These are phyloP conservation scores for Augochlora pura DNA, from an alignment of 1,140 invertebrate species.

Conservation along the genomic window DNA sequence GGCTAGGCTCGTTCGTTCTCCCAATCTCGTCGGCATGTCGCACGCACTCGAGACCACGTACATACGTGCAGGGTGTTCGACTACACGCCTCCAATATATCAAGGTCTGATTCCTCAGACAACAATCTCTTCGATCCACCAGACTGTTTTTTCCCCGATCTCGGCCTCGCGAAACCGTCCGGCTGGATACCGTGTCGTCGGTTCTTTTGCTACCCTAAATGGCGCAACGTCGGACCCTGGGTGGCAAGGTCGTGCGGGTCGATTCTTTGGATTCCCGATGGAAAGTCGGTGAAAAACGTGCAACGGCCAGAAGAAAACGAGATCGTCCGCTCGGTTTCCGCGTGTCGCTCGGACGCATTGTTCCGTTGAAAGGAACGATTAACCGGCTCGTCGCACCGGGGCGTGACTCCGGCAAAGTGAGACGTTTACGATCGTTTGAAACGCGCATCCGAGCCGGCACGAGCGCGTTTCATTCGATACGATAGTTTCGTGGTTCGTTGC, in stretches of 20 bases:
- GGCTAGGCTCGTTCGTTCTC: slow-evolving; percentile 36
- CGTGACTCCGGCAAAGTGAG: slow-evolving; percentile 71
- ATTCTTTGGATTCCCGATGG: too few relatives aligned
- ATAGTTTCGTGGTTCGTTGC: slow-evolving; percentile 51
- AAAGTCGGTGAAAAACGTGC: too few relatives aligned
- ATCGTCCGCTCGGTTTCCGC: neutral
- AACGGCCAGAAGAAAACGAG: too few relatives aligned
- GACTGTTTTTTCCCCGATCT: too few relatives aligned
- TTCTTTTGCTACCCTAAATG: too few relatives aligned
- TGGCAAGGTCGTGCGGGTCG: too few relatives aligned
- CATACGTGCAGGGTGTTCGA: neutral
- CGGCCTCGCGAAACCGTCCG: too few relatives aligned
- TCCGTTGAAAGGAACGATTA: slow-evolving; percentile 65
- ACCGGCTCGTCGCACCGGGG: slow-evolving; percentile 66
- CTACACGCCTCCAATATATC: too few relatives aligned
- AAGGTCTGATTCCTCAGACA: too few relatives aligned
- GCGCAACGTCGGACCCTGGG: too few relatives aligned
- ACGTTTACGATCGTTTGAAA: slow-evolving; percentile 66
- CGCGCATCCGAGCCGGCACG: slow-evolving; percentile 25
- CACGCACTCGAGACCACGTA: neutral
- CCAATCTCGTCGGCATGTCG: neutral
- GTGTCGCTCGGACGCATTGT: slow-evolving; percentile 5
- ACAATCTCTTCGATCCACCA: too few relatives aligned
- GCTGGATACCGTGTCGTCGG: too few relatives aligned
- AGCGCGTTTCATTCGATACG: slow-evolving; percentile 18